These are phyloP conservation scores for Hirtodrosophila histrioides DNA, from an alignment of 2,888 invertebrate species.

Conservation along the genomic window DNA sequence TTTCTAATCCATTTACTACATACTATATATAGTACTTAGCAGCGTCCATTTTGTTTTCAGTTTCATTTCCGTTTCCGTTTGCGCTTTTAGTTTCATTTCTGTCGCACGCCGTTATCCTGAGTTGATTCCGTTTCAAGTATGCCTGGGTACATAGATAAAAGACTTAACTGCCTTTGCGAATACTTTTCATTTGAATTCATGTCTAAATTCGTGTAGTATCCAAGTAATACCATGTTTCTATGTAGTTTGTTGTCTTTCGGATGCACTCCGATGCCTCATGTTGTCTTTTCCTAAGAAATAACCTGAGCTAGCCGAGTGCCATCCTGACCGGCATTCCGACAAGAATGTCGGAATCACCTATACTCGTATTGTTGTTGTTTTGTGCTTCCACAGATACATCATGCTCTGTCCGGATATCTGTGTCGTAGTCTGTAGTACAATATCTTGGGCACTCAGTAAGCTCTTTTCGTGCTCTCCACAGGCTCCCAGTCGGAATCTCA, in stretches of 20 bases:
- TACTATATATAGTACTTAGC: constrained; percentile 18
- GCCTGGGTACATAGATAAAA: constrained; percentile 34
- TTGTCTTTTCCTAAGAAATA: constrained; percentile 9
- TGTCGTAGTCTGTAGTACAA: too few species aligned
- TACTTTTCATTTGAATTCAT: neutral
- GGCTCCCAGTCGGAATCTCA: constrained; percentile 85
- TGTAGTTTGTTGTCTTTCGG: constrained; percentile 38
- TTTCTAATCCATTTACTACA: constrained; percentile 25
- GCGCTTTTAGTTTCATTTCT: constrained; percentile 42
- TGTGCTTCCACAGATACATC: constrained; percentile 10
- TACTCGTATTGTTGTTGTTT: constrained; percentile 15
- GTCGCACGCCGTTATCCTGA: constrained; percentile 51
- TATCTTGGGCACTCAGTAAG: constrained; percentile 8
- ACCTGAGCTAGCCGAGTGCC: constrained; percentile 25
- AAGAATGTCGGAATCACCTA: constrained; percentile 2
- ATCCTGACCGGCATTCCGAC: constrained; percentile 11
- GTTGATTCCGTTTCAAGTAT: constrained; percentile 25
- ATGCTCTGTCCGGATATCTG: neutral
- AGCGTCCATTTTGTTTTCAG: constrained; percentile 16
- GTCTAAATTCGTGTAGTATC: constrained; percentile 1
- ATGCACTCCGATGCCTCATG: constrained; percentile 27
- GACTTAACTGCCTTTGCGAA: constrained; percentile 15
- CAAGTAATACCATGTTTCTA: constrained; percentile 17
- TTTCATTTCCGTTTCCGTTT: constrained; percentile 47
- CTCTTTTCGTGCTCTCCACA: constrained; percentile 20